Evolutionary conservation across 2,113 vertebrate species (phyloP).

Genomic region (Eulemur rufifrons): DNA sequence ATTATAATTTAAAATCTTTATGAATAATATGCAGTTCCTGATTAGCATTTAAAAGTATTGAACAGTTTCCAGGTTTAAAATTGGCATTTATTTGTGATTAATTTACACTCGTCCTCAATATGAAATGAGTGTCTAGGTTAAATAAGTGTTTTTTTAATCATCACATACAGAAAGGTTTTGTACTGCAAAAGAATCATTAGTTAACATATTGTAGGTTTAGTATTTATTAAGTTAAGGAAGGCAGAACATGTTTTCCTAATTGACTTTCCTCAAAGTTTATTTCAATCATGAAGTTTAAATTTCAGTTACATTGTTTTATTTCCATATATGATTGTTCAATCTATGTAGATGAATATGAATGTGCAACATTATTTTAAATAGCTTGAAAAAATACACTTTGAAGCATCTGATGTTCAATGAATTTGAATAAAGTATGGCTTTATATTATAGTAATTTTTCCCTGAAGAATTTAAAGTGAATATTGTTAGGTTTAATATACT

Average conservation of each 20-base stretch:
- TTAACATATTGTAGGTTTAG: background rate
- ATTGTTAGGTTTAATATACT: background rate
- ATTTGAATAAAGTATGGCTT: slow-evolving; percentile 39
- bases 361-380: slow-evolving; percentile 13
- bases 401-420: background rate
- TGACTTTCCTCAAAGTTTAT: slow-evolving; percentile 6
- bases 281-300: slow-evolving; percentile 12
- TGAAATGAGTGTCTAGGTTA: background rate
- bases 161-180: background rate
- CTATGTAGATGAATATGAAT: slow-evolving; percentile 24
- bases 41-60: background rate
- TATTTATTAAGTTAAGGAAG: slow-evolving; percentile 3
- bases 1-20: background rate
- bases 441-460: background rate
- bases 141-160: background rate
- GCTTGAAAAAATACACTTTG: slow-evolving; percentile 26
- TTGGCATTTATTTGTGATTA: background rate
- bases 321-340: background rate
- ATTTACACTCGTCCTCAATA: background rate
- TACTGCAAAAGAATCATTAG: background rate
- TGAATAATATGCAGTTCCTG: background rate
- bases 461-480: slow-evolving; percentile 7
- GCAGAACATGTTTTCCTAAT: slow-evolving; percentile 1
- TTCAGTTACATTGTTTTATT: slow-evolving; percentile 50
- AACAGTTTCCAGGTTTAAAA: background rate